Conservation (phyloP, 2,113 vertebrate genomes). For the Melozone crissalis region DNA sequence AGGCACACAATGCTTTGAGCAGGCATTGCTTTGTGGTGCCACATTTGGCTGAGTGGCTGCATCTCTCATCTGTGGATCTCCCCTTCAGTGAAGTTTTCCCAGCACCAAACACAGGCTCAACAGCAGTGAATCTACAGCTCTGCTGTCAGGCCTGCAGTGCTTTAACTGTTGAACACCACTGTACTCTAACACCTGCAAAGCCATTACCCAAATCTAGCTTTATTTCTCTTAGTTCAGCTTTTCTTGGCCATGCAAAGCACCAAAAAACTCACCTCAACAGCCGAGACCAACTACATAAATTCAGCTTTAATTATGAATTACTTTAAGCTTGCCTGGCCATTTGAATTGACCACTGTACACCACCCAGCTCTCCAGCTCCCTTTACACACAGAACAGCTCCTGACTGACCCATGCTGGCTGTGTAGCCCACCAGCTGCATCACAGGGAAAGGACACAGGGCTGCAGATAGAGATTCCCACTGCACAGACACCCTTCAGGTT, state of each 20-base stretch:
- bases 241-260: background rate
- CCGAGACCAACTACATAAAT: background rate
- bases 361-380: background rate
- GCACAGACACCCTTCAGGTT: background rate
- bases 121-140: background rate
- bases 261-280: background rate
- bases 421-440: background rate
- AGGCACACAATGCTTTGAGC: background rate
- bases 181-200: background rate
- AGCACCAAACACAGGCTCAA: background rate
- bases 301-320: background rate
- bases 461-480: rapidly evolving
- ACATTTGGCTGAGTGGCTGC: background rate
- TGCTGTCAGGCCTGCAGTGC: background rate
- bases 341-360: background rate
- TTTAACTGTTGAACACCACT: background rate
- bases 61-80: background rate
- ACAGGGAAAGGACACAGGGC: background rate
- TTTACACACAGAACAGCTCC: background rate
- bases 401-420: background rate
- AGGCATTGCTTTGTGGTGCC: background rate
- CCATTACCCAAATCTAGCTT: background rate
- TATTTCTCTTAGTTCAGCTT: background rate
- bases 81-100: background rate
- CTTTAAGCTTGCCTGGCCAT: background rate